Evolutionary conservation across 2,113 vertebrate species (phyloP).

Genomic region (Rhizomys pruinosus): DNA sequence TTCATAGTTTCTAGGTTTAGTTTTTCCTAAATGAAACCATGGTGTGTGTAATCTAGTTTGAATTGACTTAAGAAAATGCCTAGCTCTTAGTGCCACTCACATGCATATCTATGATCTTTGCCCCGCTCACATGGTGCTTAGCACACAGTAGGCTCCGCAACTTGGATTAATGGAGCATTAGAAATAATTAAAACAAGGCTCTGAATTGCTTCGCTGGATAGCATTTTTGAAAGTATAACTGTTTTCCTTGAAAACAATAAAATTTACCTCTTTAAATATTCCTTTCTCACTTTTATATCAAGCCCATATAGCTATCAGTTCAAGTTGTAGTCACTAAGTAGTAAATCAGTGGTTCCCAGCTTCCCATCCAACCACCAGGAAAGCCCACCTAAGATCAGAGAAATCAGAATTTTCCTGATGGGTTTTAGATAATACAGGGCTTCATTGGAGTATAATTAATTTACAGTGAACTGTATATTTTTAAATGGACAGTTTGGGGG

Average conservation of each 20-base stretch:
- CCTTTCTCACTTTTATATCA: background rate
- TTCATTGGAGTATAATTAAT: constrained; percentile 16
- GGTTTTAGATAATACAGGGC: constrained; percentile 33
- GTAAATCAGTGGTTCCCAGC: background rate
- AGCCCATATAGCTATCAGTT: background rate
- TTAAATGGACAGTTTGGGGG: background rate
- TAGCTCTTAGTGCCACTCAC: background rate
- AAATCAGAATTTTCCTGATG: constrained; percentile 17
- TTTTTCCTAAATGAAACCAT: constrained; percentile 18
- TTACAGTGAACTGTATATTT: background rate
- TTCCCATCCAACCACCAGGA: constrained; percentile 7
- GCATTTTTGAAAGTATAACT: background rate
- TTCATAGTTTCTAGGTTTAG: constrained; percentile 7
- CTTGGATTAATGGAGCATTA: constrained; percentile 17
- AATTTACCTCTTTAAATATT: background rate
- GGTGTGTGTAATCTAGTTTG: constrained; percentile 32
- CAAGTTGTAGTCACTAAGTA: background rate
- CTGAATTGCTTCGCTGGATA: background rate
- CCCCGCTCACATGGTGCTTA: background rate
- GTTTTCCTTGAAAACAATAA: constrained; percentile 33
- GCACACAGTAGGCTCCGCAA: background rate
- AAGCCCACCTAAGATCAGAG: background rate
- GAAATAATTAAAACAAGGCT: constrained; percentile 21
- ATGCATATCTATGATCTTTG: background rate
- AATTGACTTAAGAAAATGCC: constrained; percentile 12